These are phyloP conservation scores for Macrophya annulata DNA, from an alignment of 2,888 invertebrate genomes.

Conservation along the genomic window DNA sequence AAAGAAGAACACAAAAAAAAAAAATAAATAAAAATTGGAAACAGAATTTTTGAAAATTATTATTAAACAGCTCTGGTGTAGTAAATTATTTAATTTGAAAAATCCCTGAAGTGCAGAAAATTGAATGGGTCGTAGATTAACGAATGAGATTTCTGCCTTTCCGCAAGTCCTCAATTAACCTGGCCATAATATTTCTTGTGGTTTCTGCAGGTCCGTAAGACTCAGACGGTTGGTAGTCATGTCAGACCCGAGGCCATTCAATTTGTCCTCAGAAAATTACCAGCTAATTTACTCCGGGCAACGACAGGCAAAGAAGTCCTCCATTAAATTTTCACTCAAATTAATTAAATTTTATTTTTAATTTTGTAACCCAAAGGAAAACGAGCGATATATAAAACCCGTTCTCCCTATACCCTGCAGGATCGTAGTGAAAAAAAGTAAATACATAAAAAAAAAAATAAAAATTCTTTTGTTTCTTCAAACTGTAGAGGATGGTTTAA, in stretches of 20 bases:
- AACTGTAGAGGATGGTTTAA: background rate
- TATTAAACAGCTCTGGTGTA: background rate
- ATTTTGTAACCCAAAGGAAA: slow-evolving; percentile 29
- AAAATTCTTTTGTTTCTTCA: background rate
- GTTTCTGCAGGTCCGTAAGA: background rate
- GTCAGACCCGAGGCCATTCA: slow-evolving; percentile 48
- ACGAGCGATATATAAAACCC: background rate
- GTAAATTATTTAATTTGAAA: background rate
- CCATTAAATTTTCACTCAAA: slow-evolving; percentile 40
- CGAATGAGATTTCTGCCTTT: background rate
- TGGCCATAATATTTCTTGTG: slow-evolving; percentile 21
- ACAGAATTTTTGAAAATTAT: no score
- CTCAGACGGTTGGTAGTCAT: background rate
- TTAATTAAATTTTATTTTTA: slow-evolving; percentile 38
- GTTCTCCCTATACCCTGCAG: background rate
- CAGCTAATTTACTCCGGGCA: slow-evolving; percentile 45
- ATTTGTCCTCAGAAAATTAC: slow-evolving; percentile 49
- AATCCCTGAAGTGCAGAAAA: background rate
- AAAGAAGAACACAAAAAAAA: background rate
- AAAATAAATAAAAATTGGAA: no score
- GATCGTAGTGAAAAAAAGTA: background rate
- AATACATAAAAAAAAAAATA: no score
- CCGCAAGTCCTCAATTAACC: slow-evolving; percentile 1
- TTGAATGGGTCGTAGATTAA: background rate
- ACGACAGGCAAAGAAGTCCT: slow-evolving; percentile 26